These are phyloP conservation scores for Catostomus latipinnis DNA, from an alignment of 2,797 vertebrate genomes.

Conservation along the genomic window DNA sequence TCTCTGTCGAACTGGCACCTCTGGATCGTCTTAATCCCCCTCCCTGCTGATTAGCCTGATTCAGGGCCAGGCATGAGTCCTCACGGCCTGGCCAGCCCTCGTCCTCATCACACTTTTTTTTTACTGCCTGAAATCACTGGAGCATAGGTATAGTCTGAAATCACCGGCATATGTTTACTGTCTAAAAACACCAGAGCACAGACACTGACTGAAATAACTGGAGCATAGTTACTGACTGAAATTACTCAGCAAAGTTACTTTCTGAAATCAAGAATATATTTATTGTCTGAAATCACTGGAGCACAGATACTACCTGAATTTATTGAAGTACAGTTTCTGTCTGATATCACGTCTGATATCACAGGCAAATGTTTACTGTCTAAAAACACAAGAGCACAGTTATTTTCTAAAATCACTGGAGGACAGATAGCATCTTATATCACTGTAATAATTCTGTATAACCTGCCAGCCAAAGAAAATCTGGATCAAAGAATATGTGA, in stretches of 20 bases:
- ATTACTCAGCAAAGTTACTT: conserved; percentile 5
- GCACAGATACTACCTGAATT: not conserved
- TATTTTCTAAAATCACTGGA: too few species aligned
- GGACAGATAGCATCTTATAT: too few species aligned
- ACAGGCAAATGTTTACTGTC: not conserved
- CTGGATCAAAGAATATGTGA: not conserved
- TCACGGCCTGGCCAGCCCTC: too few species aligned
- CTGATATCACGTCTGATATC: too few species aligned
- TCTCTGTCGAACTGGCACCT: too few species aligned
- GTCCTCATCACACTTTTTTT: not conserved
- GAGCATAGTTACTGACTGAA: not conserved
- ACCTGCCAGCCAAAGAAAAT: not conserved
- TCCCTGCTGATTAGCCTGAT: too few species aligned
- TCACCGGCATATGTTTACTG: not conserved
- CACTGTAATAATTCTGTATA: too few species aligned
- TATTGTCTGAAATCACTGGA: not conserved
- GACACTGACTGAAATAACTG: not conserved
- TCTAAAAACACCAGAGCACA: not conserved
- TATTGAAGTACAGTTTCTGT: not conserved
- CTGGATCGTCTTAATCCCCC: too few species aligned
- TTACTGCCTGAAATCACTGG: too few species aligned
- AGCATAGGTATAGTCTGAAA: too few species aligned
- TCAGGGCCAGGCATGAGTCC: too few species aligned
- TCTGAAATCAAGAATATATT: not conserved
- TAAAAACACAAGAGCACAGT: not conserved